Conservation (phyloP, 2,113 vertebrate species). For the Corythornis vintsioides region DNA sequence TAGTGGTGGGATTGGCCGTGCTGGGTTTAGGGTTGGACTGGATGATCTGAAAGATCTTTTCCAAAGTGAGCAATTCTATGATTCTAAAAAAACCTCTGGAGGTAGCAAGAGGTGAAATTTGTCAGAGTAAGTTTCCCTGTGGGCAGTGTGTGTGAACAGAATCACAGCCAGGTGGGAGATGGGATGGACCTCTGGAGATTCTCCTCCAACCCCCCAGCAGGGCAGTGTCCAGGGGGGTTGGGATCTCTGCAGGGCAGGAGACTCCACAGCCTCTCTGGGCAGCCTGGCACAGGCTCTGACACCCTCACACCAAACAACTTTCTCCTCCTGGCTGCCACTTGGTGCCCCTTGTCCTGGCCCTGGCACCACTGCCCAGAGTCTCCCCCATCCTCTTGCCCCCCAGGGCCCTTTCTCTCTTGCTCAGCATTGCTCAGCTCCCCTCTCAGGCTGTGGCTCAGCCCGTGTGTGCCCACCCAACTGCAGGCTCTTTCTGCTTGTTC, state of each 20-base stretch:
- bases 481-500: not conserved
- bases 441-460: not conserved
- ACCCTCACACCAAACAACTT: too few species aligned
- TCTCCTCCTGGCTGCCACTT: too few species aligned
- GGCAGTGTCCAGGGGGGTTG: too few species aligned
- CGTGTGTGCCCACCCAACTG: not conserved
- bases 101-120: too few species aligned
- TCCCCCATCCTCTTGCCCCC: not conserved
- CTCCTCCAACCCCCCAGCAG: not conserved
- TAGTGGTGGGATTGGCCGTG: not conserved
- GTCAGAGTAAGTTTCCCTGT: not conserved
- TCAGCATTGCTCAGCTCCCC: not conserved
- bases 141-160: not conserved
- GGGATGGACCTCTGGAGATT: not conserved
- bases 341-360: too few species aligned
- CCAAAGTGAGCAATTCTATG: not conserved
- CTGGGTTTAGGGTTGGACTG: not conserved
- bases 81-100: not conserved
- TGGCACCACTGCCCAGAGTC: too few species aligned
- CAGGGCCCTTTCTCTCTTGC: not conserved
- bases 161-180: not conserved
- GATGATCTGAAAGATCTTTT: not conserved
- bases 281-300: too few species aligned
- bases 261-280: too few species aligned
- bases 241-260: too few species aligned